A percentile compares a stretch with the other conserved stretches of the same genome.
Conservation (phyloP, 1,140 invertebrate species). For the Ganaspis sp. region DNA sequence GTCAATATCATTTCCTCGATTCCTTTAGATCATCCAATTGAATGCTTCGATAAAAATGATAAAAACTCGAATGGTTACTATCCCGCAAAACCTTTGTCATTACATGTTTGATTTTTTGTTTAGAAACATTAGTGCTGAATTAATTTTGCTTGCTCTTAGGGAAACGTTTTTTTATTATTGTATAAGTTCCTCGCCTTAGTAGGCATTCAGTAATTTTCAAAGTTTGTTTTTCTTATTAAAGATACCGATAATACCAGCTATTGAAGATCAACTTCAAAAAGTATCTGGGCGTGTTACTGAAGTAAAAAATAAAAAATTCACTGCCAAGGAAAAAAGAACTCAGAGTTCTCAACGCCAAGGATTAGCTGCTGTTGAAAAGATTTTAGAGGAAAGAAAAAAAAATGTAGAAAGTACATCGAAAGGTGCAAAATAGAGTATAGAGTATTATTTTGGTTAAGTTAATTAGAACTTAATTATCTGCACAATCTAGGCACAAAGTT, state of each 20-base stretch:
- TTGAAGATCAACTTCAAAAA: conserved; percentile 64
- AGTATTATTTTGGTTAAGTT: neutral
- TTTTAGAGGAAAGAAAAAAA: conserved; percentile 54
- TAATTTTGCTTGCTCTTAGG: no score
- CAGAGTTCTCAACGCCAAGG: conserved; percentile 59
- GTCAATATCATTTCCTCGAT: conserved; percentile 77
- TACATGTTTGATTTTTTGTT: conserved; percentile 39
- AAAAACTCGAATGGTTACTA: conserved; percentile 68
- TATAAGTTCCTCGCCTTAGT: neutral
- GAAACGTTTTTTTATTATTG: neutral
- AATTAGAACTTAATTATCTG: no score
- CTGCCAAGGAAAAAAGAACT: conserved; percentile 62
- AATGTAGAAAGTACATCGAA: neutral
- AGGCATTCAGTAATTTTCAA: neutral
- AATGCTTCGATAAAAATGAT: conserved; percentile 63
- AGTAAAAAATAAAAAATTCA: conserved; percentile 45
- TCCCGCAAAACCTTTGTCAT: conserved; percentile 66
- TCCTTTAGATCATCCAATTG: conserved; percentile 66
- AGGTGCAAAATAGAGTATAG: neutral
- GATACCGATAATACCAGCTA: conserved; percentile 73
- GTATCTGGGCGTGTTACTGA: conserved; percentile 35
- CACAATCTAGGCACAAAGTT: no score
- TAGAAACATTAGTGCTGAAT: conserved; percentile 25
- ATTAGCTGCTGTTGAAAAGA: conserved; percentile 56
- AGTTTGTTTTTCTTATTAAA: conserved; percentile 59